Evolutionary conservation across 2,888 invertebrate genomes (phyloP).

Genomic region (Torymus tubicola): DNA sequence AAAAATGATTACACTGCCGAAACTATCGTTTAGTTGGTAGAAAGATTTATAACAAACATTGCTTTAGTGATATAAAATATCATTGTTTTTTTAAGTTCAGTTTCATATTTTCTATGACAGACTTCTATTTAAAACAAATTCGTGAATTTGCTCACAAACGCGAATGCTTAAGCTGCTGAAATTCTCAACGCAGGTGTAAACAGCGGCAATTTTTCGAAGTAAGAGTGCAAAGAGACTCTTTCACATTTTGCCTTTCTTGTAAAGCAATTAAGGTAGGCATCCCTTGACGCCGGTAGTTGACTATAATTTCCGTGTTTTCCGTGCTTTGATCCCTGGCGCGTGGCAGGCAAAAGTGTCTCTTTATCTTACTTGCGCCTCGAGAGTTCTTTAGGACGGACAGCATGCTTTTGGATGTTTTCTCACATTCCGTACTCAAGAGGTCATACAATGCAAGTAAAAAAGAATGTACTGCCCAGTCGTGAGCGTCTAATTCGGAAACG

Average conservation of each 20-base stretch:
- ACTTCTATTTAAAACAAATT: no score
- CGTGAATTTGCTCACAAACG: no score
- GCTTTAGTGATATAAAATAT: no score
- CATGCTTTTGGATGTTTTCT: constrained; percentile 2
- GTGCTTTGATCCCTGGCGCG: constrained; percentile 12
- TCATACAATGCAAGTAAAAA: constrained; percentile 16
- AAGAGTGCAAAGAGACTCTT: neutral
- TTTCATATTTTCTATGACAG: no score
- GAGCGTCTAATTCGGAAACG: constrained; percentile 18
- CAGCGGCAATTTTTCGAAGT: neutral
- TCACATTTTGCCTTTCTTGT: constrained; percentile 35
- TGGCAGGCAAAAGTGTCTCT: constrained; percentile 26
- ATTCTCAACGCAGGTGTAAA: neutral
- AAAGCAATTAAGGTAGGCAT: constrained; percentile 43
- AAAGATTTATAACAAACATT: no score
- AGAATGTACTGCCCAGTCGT: constrained; percentile 35
- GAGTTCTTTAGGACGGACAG: constrained; percentile 39
- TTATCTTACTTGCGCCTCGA: constrained; percentile 41
- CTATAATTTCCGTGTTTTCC: no score
- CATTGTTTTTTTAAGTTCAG: no score
- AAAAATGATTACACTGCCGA: no score
- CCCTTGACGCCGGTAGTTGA: neutral
- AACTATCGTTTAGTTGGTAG: no score
- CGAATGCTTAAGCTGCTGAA: no score
- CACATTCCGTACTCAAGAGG: neutral